Base-by-base conservation (phyloP, 2,113 vertebrate genomes). In the Anthoscopus minutus region DNA sequence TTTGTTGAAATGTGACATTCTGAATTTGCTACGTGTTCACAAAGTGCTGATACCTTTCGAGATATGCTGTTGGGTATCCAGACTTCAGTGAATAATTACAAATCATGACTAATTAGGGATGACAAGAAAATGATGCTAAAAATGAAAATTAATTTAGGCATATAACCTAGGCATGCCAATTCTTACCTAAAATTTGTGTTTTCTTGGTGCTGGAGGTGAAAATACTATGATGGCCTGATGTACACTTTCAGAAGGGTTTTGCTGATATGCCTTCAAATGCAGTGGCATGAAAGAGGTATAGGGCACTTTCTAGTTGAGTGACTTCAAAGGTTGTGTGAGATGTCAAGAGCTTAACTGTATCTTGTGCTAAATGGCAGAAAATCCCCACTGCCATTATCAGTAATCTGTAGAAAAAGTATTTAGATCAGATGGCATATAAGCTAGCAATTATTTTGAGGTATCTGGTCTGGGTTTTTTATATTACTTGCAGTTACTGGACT, bases 11-110 rank as follows among this genome's bases (percentile, higher is more conserved):
- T 48, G 14, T 30, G 71, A 27, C 14, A 27, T 15, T 72, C 3
- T 73, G 18, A 33, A 31, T 45, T 25, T 54, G 4, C 17, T 62
- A 2, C 0, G 0, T 30, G 3, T 64, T 87, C 9, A 1, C 17
- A 1, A 56, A 51, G 35, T 42, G 8, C 25, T 72, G 44, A 2
- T 50, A 19, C 1, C n/a, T 70, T 81, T 70, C 13, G 79, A 31
- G 27, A 25, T n/a, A 15, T 31, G 11, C 21, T 69, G 2, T 24
- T 61, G 15, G 5, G 4, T 66, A 61, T 57, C 9, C 12, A 69
- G 13, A 53, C 11, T 70, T 57, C 9, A 38, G 42, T 67, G 23
- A 28, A 25, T n/a, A 7, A 71, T 79, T 79, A 12, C 13, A 72
- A 56, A 24, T 77, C 10, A 13, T 10, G 6, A 35, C 18, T 71